A percentile compares a stretch with the other conserved stretches of the same genome.
Conservation (phyloP, 30 jellyfish, hydroid and myxozoan species). For the Hydra vulgaris region DNA sequence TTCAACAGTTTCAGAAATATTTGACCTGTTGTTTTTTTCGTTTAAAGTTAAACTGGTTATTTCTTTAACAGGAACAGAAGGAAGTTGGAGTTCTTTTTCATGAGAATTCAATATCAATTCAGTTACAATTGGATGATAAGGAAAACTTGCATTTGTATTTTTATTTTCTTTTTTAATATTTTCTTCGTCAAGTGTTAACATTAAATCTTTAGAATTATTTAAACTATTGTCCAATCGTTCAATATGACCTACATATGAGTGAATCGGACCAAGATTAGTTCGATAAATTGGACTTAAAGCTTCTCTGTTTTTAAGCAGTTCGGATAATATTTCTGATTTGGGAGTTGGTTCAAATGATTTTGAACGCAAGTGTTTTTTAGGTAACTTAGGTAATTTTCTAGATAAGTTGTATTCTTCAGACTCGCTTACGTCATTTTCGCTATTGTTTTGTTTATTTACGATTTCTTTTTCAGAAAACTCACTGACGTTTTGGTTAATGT, state of each 20-base stretch:
- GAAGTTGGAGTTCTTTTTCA: not conserved
- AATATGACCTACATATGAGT: constrained; percentile 27
- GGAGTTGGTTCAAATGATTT: not conserved
- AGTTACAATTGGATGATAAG: not conserved
- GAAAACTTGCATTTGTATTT: not conserved
- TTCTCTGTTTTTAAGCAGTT: not conserved
- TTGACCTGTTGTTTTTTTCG: not conserved
- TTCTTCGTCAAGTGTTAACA: not conserved
- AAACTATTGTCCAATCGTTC: constrained; percentile 20
- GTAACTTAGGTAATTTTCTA: not conserved
- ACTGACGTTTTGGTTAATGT: not conserved
- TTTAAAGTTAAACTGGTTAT: too few relatives aligned
- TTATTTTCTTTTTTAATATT: not conserved
- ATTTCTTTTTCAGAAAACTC: not conserved
- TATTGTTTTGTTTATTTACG: not conserved
- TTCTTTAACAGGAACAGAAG: too few relatives aligned
- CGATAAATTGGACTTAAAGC: not conserved
- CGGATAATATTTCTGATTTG: not conserved
- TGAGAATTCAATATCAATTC: not conserved
- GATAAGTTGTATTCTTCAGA: not conserved
- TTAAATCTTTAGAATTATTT: not conserved
- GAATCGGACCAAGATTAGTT: constrained; percentile 1
- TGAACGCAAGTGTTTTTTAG: not conserved
- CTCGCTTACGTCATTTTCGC: not conserved
- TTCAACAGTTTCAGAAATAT: not conserved